Evolutionary conservation across 2,797 vertebrate genomes (phyloP).

Genomic region (Protosalanx chinensis): DNA sequence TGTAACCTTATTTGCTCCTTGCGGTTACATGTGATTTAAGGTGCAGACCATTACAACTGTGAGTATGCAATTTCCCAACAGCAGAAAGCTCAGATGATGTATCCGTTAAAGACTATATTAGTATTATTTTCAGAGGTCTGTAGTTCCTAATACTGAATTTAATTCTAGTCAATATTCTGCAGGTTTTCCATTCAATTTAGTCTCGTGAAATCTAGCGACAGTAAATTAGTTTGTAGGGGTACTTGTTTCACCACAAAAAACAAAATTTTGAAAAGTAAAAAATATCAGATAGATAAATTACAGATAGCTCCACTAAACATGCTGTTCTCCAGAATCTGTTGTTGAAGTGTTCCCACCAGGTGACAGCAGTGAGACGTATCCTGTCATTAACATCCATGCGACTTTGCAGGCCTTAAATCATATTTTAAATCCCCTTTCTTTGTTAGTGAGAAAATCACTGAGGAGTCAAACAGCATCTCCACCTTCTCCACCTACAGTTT

Average conservation of each 20-base stretch:
- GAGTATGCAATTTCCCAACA: not conserved
- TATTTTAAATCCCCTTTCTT: not conserved
- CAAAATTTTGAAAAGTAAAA: no score
- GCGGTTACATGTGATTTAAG: not conserved
- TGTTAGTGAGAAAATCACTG: not conserved
- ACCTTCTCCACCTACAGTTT: not conserved
- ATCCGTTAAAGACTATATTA: not conserved
- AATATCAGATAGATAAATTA: not conserved
- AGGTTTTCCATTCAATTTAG: no score
- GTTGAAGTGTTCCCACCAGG: not conserved
- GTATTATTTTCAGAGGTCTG: not conserved
- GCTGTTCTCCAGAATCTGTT: not conserved
- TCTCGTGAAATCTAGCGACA: not conserved
- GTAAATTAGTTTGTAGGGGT: not conserved
- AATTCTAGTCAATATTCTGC: no score
- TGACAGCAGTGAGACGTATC: constrained; percentile 10
- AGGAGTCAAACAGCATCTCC: not conserved
- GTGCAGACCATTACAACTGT: not conserved
- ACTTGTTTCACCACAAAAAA: not conserved
- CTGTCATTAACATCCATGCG: not conserved
- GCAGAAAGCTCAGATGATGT: not conserved
- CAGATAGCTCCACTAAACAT: not conserved
- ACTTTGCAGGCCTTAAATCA: not conserved
- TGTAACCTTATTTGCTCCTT: not conserved
- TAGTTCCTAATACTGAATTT: not conserved